Conservation (phyloP, 2,113 vertebrate species). For the Aplodontia rufa region DNA sequence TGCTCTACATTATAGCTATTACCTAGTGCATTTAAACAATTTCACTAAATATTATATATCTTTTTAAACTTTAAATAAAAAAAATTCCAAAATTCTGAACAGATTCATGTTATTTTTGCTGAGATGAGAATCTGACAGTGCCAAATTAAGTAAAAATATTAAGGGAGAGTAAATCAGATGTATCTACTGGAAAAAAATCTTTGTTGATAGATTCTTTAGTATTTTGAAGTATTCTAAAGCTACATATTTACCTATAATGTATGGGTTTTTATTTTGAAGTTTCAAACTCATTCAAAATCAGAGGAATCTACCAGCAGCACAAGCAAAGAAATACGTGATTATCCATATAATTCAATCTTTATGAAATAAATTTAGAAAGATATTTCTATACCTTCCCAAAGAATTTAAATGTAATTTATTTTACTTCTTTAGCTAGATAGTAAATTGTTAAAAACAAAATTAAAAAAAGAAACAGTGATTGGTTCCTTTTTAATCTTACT, state of each 20-base stretch:
- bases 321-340: background rate
- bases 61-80: background rate
- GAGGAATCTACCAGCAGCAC: background rate
- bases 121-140: background rate
- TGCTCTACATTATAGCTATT: background rate
- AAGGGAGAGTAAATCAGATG: background rate
- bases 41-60: background rate
- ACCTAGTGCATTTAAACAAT: background rate
- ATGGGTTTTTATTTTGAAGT: background rate
- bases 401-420: background rate
- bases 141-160: background rate
- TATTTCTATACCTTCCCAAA: background rate
- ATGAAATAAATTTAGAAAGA: background rate
- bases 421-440: background rate
- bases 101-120: background rate
- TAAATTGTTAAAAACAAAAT: background rate
- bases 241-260: background rate
- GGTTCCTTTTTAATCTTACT: background rate
- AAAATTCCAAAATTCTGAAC: background rate
- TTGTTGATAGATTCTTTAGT: background rate
- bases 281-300: background rate
- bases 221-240: background rate
- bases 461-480: background rate
- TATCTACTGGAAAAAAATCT: background rate
- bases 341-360: background rate